Base-by-base conservation (phyloP, 2,113 vertebrate species). In the Ptilorrhoa leucosticta region DNA sequence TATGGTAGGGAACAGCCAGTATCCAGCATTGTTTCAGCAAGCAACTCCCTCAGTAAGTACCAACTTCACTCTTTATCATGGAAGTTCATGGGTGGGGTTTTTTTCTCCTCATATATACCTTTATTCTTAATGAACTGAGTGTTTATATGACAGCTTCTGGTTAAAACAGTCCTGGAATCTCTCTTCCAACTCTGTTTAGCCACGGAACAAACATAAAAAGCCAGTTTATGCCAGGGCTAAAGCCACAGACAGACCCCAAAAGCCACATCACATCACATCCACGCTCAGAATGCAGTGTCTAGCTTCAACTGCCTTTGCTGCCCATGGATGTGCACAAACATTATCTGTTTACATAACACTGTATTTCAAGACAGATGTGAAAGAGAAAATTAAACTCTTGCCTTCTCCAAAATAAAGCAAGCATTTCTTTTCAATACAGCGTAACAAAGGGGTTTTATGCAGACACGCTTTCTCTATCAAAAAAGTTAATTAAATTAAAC, bases 401-500 rank as follows among this genome's bases (percentile, higher is more conserved):
- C 47, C 37, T 64, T 56, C 44, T 68, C 13, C 45, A 73, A 70
- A 83, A 60, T 66, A 89, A 72, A 89, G 66, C 68, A 56, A 84
- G n/a, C 26, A 42, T 78, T 96, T 87, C 22, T 82, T 93, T 91
- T 79, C 42, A 53, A 23, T 70, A 31, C 21, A 6, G 63, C 39
- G 22, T 28, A 33, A n/a, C 12, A 82, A 54, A 94, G 40, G 33
- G n/a, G 31, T 75, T 84, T 78, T 37, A 54, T 76, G 60, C 42
- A 90, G 79, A 39, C 37, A 27, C 0, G 0, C 51, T 71, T 85
- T 51, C 33, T 24, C 65, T 79, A 11, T 57, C 21, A 68, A 76
- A 83, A 96, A 93, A 69, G 61, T 89, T 88, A 93, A 92, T 88
- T 82, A 16, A 91, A 70, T 73, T 91, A 80, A 77, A 63, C 39